Percentiles rank a stretch among this genome's conserved stretches.
Evolutionary conservation across 2,888 invertebrate species (phyloP).

Genomic region (Drosophila robusta): DNA sequence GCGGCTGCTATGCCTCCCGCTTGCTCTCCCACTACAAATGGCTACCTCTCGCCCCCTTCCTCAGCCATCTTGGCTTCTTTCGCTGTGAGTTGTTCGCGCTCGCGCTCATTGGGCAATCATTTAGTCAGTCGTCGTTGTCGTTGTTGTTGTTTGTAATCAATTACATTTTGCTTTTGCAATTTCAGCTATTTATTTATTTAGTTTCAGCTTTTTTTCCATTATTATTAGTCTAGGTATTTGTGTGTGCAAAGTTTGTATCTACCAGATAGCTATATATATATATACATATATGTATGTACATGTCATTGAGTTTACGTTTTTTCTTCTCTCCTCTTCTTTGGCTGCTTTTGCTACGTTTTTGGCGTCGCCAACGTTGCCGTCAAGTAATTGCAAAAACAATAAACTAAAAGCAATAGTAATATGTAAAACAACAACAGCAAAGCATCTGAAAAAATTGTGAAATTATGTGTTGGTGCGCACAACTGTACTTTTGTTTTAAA

Average conservation of each 20-base stretch:
- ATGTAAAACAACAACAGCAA: constrained; percentile 57
- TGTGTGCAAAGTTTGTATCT: constrained; percentile 67
- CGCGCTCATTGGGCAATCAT: constrained; percentile 79
- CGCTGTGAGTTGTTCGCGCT: constrained; percentile 49
- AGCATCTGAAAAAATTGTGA: constrained; percentile 73
- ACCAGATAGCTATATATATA: constrained; percentile 61
- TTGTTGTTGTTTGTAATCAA: constrained; percentile 69
- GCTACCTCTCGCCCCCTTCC: background rate
- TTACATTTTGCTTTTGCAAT: constrained; percentile 81
- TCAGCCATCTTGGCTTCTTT: constrained; percentile 18
- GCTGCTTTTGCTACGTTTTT: constrained; percentile 57
- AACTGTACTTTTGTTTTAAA: constrained; percentile 82
- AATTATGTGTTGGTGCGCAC: constrained; percentile 70
- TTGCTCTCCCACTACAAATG: constrained; percentile 19
- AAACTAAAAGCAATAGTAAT: constrained; percentile 79
- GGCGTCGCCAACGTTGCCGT: constrained; percentile 41
- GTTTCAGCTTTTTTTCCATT: constrained; percentile 76
- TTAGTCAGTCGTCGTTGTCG: constrained; percentile 62
- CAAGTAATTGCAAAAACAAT: constrained; percentile 81
- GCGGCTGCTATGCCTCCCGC: constrained; percentile 32
- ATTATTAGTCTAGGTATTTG: constrained; percentile 70
- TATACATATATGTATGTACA: constrained; percentile 39
- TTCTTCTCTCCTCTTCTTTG: constrained; percentile 44
- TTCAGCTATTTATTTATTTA: constrained; percentile 81
- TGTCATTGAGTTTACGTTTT: constrained; percentile 68